A percentile compares a stretch with the other conserved stretches of the same genome.
These are phyloP conservation scores for Corythaeola cristata DNA, from an alignment of 2,113 vertebrate genomes.

Conservation along the genomic window DNA sequence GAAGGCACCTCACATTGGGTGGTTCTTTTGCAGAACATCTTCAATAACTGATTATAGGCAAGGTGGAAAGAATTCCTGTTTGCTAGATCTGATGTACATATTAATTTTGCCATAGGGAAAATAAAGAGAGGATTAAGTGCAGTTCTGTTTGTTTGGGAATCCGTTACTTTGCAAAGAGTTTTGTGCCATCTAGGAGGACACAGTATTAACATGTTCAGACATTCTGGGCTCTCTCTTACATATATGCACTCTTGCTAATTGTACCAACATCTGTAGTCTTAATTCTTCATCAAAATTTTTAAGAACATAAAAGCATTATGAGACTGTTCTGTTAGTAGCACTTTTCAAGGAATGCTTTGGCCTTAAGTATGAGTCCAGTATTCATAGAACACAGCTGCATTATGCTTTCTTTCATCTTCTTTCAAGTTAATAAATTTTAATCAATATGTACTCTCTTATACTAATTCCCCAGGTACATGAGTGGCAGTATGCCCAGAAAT, in stretches of 20 bases:
- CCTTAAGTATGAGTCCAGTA: neutral
- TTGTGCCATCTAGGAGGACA: neutral
- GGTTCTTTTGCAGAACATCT: neutral
- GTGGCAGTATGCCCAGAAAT: constrained; percentile 21
- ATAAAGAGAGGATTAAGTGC: neutral
- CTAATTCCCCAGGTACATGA: neutral
- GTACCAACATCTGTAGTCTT: neutral
- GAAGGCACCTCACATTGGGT: neutral
- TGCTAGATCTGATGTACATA: neutral
- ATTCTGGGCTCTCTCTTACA: neutral
- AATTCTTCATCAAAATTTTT: neutral
- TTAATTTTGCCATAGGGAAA: neutral
- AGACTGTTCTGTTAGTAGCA: neutral
- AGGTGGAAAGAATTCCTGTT: neutral
- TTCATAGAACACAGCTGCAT: neutral
- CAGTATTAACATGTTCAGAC: neutral
- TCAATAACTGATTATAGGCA: neutral
- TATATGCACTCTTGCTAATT: neutral
- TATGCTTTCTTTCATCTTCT: constrained; percentile 16
- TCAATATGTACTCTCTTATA: constrained; percentile 3
- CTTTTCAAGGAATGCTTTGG: neutral
- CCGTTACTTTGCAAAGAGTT: neutral
- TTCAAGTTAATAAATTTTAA: neutral
- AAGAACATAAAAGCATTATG: neutral
- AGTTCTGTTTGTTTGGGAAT: neutral